phyloP scores from a whole-genome alignment of 2,888 invertebrate species.

The Caenorhabditis sp. region DNA sequence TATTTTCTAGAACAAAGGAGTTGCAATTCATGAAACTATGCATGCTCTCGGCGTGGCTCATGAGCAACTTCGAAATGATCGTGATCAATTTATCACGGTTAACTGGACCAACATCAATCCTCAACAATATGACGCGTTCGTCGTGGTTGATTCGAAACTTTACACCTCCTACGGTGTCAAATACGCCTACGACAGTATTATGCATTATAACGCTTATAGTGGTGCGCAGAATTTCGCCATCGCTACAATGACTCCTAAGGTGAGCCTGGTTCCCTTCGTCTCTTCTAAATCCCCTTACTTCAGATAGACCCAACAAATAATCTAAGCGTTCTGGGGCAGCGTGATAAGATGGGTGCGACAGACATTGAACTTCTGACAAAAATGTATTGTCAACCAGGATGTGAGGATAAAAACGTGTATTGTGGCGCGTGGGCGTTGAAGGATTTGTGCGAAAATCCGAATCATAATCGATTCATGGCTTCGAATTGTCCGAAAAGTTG shows the following conservation, averaged over 20 bases:
- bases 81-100: conserved; percentile 58
- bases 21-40: conserved; percentile 53
- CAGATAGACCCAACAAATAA: conserved; percentile 46
- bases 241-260: conserved; percentile 65
- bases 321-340: conserved; percentile 59
- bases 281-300: neutral
- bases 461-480: conserved; percentile 57
- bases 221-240: conserved; percentile 54
- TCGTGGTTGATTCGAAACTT: conserved; percentile 61
- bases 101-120: conserved; percentile 69
- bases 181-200: conserved; percentile 65
- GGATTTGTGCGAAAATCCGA: conserved; percentile 51
- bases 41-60: conserved; percentile 68
- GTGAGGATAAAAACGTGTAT: conserved; percentile 65
- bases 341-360: conserved; percentile 52
- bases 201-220: conserved; percentile 66
- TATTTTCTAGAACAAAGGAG: conserved; percentile 32
- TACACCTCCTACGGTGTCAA: conserved; percentile 64
- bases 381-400: conserved; percentile 64
- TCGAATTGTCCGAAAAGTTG: conserved; percentile 66
- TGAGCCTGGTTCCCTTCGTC: neutral
- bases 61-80: conserved; percentile 65
- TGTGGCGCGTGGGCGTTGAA: conserved; percentile 67
- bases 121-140: conserved; percentile 68
- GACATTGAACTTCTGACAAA: conserved; percentile 65